Evolutionary conservation across 2,888 invertebrate species (phyloP), one percentile per base, ranked within the genome.

Genomic region (Phyllotreta striolata): DNA sequence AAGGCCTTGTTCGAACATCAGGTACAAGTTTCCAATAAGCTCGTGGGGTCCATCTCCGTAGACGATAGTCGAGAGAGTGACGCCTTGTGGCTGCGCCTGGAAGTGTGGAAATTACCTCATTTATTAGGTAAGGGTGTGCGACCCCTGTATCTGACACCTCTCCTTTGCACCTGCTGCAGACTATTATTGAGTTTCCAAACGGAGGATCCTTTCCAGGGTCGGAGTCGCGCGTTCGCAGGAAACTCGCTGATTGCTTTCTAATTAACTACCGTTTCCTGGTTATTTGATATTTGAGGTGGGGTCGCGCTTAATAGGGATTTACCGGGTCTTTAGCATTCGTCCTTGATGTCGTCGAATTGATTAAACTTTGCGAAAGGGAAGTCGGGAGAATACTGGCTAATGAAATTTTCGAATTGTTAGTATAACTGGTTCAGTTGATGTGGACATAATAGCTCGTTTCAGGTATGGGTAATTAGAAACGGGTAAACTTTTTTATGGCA

Each of bases 41-140:
- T 76, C 34, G 73, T 66, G 69, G 24, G 72, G 77, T 74, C 75
- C 75, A 76, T 74, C 75, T 72, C 69, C 55, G 40, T 49, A 56
- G 44, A 43, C 44, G 12, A 43, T 44, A 13, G 68, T 58, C 71
- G 66, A 13, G 43, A 71, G 76, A 78, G 76, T 79, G 80, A 79
- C 79, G 80, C 80, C 81, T 81, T 81, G 82, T 78, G 82, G 82
- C 80, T 74, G 75, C 70, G 75, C 73, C 77, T 78, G 78, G 79
- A 82, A 82, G 81, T 82, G 83, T 82, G 82, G 81, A 82, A 82
- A 83, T 82, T 82, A 82, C 82, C 83, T 82, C 83, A 81, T 83
- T 83, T 83, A 83, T 83, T 83, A 83, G 82, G 82, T 82, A 79
- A 81, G 82, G 81, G 81, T 78, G 79, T 78, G 79, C 79, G 80